These are phyloP conservation scores for Chaenogobius annularis DNA, from an alignment of 2,113 vertebrate species.

Conservation along the genomic window DNA sequence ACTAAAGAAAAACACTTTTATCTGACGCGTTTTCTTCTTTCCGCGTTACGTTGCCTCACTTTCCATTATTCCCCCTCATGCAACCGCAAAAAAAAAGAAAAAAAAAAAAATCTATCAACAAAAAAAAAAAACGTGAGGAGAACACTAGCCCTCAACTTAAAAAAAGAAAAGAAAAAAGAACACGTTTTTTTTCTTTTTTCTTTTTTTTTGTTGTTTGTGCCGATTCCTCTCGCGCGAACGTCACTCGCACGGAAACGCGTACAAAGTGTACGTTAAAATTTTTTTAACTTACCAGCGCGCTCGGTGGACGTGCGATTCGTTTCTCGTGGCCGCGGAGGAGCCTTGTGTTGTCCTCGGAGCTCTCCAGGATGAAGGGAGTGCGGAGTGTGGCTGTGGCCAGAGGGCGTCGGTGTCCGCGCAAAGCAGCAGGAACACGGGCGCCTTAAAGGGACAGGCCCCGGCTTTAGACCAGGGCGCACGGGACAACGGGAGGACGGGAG, in stretches of 20 bases:
- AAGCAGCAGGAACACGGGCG: slow-evolving; percentile 69
- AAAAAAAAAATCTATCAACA: too few species aligned
- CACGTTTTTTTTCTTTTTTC: neutral
- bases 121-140: slow-evolving; percentile 43
- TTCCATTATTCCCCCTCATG: slow-evolving; percentile 7
- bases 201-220: too few species aligned
- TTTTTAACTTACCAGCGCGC: slow-evolving; percentile 43
- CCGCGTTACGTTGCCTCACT: slow-evolving; percentile 10
- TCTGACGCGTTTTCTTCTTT: neutral
- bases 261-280: slow-evolving; percentile 17
- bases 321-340: neutral
- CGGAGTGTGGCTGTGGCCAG: slow-evolving; percentile 57
- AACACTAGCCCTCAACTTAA: slow-evolving; percentile 42
- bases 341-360: slow-evolving; percentile 49
- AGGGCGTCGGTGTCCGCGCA: slow-evolving; percentile 73
- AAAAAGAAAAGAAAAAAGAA: neutral
- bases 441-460: slow-evolving; percentile 77
- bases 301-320: slow-evolving; percentile 2
- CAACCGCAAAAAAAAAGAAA: neutral
- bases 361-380: slow-evolving; percentile 55
- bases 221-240: too few species aligned
- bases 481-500: too few species aligned
- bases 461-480: neutral
- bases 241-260: too few species aligned
- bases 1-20: too few species aligned